A percentile compares a stretch with the other conserved stretches of the same genome.
phyloP scores from a whole-genome alignment of 2,113 vertebrate genomes.

The Micronisus gabar region DNA sequence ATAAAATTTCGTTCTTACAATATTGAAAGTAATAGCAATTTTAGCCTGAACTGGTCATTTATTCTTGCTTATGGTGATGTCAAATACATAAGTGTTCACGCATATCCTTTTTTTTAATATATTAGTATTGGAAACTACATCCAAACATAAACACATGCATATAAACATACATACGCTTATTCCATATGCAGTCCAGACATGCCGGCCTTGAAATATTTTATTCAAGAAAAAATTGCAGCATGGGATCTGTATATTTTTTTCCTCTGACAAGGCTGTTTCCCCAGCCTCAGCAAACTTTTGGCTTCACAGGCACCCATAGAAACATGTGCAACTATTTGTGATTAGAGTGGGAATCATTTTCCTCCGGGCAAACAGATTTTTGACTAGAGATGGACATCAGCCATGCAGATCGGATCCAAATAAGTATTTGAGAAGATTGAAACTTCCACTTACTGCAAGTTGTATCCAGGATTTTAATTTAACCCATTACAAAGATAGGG shows the following conservation, averaged over 20 bases:
- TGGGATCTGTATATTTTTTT: conserved; percentile 25
- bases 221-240: conserved; percentile 27
- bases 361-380: conserved; percentile 38
- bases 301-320: conserved; percentile 27
- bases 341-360: conserved; percentile 50
- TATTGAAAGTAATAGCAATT: not conserved
- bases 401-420: conserved; percentile 5
- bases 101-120: not conserved
- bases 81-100: not conserved
- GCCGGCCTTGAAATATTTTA: not conserved
- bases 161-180: not conserved
- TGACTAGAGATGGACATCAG: conserved; percentile 20
- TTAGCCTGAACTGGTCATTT: not conserved
- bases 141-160: not conserved
- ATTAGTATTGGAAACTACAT: not conserved
- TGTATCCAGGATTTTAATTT: conserved; percentile 42
- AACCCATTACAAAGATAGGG: conserved; percentile 9
- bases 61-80: not conserved
- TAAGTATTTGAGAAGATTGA: not conserved
- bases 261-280: conserved; percentile 14
- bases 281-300: not conserved
- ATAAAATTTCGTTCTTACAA: not conserved
- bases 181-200: conserved; percentile 43
- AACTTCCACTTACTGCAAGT: not conserved
- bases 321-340: conserved; percentile 9